Evolutionary conservation across 1,140 invertebrate genomes (phyloP).

Genomic region (Orussus abietinus): DNA sequence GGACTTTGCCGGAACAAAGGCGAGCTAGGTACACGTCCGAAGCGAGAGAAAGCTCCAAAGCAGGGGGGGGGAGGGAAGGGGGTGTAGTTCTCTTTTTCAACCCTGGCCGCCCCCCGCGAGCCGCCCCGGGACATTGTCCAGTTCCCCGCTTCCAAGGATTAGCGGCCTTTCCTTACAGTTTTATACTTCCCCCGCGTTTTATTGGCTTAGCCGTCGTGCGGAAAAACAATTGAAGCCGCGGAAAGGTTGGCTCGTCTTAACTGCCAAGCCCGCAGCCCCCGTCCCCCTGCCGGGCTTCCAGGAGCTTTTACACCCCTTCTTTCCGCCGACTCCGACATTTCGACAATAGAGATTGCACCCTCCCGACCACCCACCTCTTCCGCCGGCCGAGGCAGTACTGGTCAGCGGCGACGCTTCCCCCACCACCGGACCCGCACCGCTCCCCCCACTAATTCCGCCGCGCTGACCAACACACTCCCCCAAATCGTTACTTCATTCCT

Average conservation of each 20-base stretch:
- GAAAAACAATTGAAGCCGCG: constrained; percentile 30
- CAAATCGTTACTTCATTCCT: too few relatives aligned
- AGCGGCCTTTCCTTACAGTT: constrained; percentile 16
- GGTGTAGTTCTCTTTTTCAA: too few relatives aligned
- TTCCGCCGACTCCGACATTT: constrained; percentile 16
- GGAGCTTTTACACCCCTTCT: constrained; percentile 20
- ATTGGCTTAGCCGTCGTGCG: constrained; percentile 16
- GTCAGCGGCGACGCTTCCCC: too few relatives aligned
- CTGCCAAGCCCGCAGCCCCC: constrained; percentile 15
- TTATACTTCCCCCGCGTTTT: constrained; percentile 18
- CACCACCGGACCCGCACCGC: too few relatives aligned
- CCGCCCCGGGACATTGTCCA: constrained; percentile 8
- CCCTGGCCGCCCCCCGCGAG: not conserved
- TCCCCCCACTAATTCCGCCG: too few relatives aligned
- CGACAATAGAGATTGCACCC: constrained; percentile 32
- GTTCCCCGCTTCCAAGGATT: constrained; percentile 12
- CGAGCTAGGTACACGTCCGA: not conserved
- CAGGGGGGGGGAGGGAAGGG: too few relatives aligned
- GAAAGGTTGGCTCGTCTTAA: constrained; percentile 33
- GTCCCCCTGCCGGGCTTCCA: constrained; percentile 7
- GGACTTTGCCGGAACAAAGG: too few relatives aligned
- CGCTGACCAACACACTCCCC: too few relatives aligned
- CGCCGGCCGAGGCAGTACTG: too few relatives aligned
- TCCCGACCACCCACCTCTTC: too few relatives aligned
- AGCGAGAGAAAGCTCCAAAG: not conserved